These are phyloP conservation scores for Addax nasomaculatus DNA, from an alignment of 2,113 vertebrate species.

Conservation along the genomic window DNA sequence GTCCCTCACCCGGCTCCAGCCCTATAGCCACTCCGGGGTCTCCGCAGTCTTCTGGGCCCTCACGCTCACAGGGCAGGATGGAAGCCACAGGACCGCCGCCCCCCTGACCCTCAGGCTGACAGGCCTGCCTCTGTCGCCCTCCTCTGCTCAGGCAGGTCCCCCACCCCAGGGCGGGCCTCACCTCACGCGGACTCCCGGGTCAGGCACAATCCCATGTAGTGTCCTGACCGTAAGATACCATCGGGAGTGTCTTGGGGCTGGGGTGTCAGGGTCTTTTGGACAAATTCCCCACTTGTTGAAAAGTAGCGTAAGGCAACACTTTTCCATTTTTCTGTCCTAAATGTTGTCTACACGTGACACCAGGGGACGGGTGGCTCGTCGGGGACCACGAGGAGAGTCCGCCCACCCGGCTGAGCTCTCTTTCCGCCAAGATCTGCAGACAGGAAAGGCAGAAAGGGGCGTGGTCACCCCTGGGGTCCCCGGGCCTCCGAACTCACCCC, in stretches of 20 bases:
- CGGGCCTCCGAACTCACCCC: not conserved
- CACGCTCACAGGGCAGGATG: fast-evolving
- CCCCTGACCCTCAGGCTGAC: not conserved
- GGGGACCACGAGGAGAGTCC: not conserved
- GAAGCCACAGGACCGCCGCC: not conserved
- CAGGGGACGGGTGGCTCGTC: fast-evolving
- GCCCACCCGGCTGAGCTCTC: not conserved
- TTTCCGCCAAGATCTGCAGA: too few relatives aligned
- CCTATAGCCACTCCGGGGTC: fast-evolving
- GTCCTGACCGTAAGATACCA: fast-evolving
- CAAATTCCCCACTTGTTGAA: not conserved
- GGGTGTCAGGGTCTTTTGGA: not conserved
- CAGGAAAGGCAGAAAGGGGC: not conserved
- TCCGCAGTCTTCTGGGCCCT: fast-evolving
- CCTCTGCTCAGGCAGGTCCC: not conserved
- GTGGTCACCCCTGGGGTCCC: not conserved
- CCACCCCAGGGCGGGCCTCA: fast-evolving
- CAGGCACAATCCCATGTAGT: fast-evolving
- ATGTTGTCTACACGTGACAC: not conserved
- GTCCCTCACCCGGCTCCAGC: too few relatives aligned
- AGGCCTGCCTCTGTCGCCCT: fast-evolving
- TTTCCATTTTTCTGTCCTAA: not conserved
- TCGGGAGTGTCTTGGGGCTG: too few relatives aligned
- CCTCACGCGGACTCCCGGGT: fast-evolving
- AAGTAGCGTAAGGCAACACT: fast-evolving